Base-by-base conservation (phyloP, 2,888 invertebrate species). In the Heliconius cydno region DNA sequence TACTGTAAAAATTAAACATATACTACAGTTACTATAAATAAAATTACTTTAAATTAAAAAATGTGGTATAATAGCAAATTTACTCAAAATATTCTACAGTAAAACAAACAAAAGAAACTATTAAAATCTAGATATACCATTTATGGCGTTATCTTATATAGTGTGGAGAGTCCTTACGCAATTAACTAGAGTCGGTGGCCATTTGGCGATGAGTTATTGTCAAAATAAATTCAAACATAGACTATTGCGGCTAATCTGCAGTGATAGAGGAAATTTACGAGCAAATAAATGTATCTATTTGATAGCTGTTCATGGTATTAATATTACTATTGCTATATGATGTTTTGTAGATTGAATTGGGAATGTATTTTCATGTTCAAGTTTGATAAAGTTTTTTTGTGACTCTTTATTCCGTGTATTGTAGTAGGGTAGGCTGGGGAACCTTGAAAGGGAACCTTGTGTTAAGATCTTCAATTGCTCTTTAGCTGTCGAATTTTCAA, bases 201-300 rank as follows among this genome's bases (percentile, higher is more conserved):
- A 79, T 81, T 81, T 78, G 77, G 79, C 77, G 76, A 80, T 81
- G 80, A 83, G 68, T 81, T 81, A 82, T 82, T 79, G 73, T 78
- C 79, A 76, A 81, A 83, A 82, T 82, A 83, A 81, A 81, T 82
- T 77, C 82, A 79, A 82, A 82, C 78, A 77, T 81, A 79, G 79
- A 76, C 80, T 78, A 78, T 78, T 82, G 78, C 76, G 80, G 80
- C 79, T 81, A 82, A 80, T 78, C 79, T 82, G 79, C 77, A 57
- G 79, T 74, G 83, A 83, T 83, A 83, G 81, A 79, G 80, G 52
- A 79, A 78, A 83, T 82, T 83, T 82, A 83, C 82, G 81, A 79
- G 71, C 82, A 82, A 79, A 82, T 80, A 80, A 83, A 83, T 83
- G 80, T 81, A 80, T 77, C 76, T 77, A 77, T 68, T 78, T 78